Evolutionary conservation across 2,888 invertebrate genomes (phyloP), one percentile per base, ranked within the genome.

Genomic region (Catocala sponsa): DNA sequence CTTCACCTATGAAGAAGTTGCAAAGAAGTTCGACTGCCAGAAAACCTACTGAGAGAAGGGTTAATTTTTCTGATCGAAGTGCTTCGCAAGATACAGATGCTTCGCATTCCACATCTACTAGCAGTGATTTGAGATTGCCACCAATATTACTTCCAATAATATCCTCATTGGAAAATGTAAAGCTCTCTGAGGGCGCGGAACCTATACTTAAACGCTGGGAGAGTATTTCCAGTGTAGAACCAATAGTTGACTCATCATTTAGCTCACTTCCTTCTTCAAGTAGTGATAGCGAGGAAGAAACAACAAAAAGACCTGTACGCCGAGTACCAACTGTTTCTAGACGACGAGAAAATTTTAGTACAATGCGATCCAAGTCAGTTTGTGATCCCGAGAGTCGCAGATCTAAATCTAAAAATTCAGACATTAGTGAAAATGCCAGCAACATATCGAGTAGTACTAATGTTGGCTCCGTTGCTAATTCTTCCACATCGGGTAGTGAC

Each of bases 91-190:
- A 96, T 61, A 96, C 96, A 0, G 96, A 96, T 74, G 95, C 92
- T 41, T 96, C 96, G 0, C 94, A 95, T 79, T 95, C 95, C 11
- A 95, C 95, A 6, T 95, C 95, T 0, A 95, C 95, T 0, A 95
- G 95, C 70, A 95, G 95, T 76, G 96, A 96, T 70, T 89, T 96
- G 74, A 94, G 96, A 82, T 88, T 97, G 49, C 97, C 97, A 7
- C 97, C 97, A 4, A 97, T 97, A 81, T 88, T 97, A 73, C 90
- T 96, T 43, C 97, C 97, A 38, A 96, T 96, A 59, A 95, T 97
- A 68, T 95, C 96, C 71, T 96, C 95, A 66, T 87, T 97, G 76
- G 95, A 96, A 85, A 94, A 92, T 61, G 93, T 94, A 1, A 94
- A 91, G 69, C 81, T 95, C 41, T 73, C 89, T 11, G 92, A 94